Evolutionary conservation across 1,140 invertebrate species (phyloP), one percentile per base, ranked within the genome.

Genomic region (Muscidifurax raptorellus): DNA sequence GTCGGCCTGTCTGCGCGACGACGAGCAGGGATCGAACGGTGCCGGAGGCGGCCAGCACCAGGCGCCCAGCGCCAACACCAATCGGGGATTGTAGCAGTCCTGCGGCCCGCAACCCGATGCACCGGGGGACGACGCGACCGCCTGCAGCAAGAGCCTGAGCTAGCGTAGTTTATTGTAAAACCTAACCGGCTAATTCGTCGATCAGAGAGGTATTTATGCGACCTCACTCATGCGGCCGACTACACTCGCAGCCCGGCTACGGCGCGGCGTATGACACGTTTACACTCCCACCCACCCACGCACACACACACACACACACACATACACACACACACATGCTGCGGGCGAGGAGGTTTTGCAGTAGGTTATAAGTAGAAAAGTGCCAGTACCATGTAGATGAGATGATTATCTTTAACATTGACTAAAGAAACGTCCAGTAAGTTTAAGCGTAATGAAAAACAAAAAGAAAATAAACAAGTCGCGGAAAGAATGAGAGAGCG

Each of bases 1-100:
- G 93, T 99, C 98, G 25, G 97, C 98, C 3, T 99, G 98, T 91
- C 95, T 98, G 87, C 97, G 97, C 90, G 97, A 98, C 87, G 91
- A 92, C 25, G 91, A 89, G 7, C 87, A 88, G 2, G 59, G 86
- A 47, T 81, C 87, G 18, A 5, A 87, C 87, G 2, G 66, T 85
- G 59, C 83, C 86, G 3, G 88, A 87, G 66, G 1, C 66, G 22
- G 22, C 59, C 28, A 67, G 44, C 83, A 85, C 1, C 88, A 87
- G 66, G 0, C 3, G 66, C 66, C 66, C 12, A 27, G 12, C 25
- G 47, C 27, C 22, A 30, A 36, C 22, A 87, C 82, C 71, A 92
- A 92, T 69, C 87, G 92, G 22, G 91, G 91, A 9, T 92, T 93
- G 90, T 92, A 93, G 92, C 92, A 90, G 76, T 36, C 47, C 32